phyloP scores from a whole-genome alignment of 2,888 invertebrate genomes.

The Rosalia funebris region DNA sequence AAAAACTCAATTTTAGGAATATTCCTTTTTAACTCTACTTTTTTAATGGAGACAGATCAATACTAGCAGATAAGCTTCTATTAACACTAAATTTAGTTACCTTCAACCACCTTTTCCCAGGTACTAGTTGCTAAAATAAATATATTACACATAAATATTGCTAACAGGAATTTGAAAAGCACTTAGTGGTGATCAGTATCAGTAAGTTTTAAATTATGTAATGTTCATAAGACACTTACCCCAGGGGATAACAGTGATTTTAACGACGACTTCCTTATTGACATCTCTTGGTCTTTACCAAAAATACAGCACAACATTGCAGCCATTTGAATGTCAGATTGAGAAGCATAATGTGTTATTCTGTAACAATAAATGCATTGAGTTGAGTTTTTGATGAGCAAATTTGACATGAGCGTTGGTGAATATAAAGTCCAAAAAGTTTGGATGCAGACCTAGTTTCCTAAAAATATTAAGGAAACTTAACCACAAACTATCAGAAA shows the following conservation, averaged over 20 bases:
- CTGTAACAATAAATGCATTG: slow-evolving; percentile 66
- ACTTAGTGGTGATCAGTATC: background rate
- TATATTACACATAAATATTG: slow-evolving; percentile 33
- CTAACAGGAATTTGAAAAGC: background rate
- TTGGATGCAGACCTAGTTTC: too few relatives aligned
- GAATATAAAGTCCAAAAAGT: too few relatives aligned
- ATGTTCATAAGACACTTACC: slow-evolving; percentile 46
- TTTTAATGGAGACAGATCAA: background rate
- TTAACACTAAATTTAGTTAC: slow-evolving; percentile 61
- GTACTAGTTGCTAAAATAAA: slow-evolving; percentile 69
- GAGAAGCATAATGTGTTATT: slow-evolving; percentile 82
- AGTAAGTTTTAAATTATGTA: background rate
- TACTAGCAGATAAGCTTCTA: background rate
- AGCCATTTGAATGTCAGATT: slow-evolving; percentile 91
- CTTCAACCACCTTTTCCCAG: slow-evolving; percentile 73
- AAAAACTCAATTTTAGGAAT: too few relatives aligned
- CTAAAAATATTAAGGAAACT: too few relatives aligned
- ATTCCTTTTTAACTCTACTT: slow-evolving; percentile 1
- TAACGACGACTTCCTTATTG: slow-evolving; percentile 47
- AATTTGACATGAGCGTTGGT: too few relatives aligned
- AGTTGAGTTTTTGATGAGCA: too few relatives aligned
- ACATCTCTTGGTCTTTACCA: slow-evolving; percentile 66
- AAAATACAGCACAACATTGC: slow-evolving; percentile 93
- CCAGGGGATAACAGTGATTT: slow-evolving; percentile 50
- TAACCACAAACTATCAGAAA: too few relatives aligned